These are phyloP conservation scores for Chironomus riparius DNA, from an alignment of 2,888 invertebrate species.

Conservation along the genomic window DNA sequence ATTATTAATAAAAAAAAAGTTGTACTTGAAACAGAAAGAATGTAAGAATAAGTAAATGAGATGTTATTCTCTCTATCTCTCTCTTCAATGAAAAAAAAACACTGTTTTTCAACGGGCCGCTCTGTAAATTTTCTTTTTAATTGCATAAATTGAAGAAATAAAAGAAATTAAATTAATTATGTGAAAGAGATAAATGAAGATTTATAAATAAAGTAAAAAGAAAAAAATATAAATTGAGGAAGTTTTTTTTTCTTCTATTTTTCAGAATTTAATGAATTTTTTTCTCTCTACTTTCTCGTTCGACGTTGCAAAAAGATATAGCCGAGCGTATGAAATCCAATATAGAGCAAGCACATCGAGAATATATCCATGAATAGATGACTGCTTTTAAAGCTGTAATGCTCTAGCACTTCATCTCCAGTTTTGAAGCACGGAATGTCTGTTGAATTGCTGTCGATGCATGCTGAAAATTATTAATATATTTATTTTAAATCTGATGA, in stretches of 20 bases:
- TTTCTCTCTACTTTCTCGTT: slow-evolving; percentile 39
- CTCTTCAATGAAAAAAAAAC: neutral
- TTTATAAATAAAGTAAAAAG: slow-evolving; percentile 11
- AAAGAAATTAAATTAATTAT: slow-evolving; percentile 8
- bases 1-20: neutral
- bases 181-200: neutral
- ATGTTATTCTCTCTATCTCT: neutral
- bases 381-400: slow-evolving; percentile 58
- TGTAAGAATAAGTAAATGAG: neutral
- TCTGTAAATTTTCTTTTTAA: slow-evolving; percentile 2
- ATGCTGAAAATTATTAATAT: slow-evolving; percentile 44
- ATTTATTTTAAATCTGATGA: neutral
- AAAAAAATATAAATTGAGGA: neutral
- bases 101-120: neutral
- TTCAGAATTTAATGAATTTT: neutral
- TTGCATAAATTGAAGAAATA: neutral
- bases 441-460: slow-evolving; percentile 48
- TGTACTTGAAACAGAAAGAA: neutral
- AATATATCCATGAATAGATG: slow-evolving; percentile 57
- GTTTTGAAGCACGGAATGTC: slow-evolving; percentile 62
- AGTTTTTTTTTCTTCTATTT: neutral
- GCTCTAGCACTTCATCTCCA: slow-evolving; percentile 61
- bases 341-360: slow-evolving; percentile 55
- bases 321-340: slow-evolving; percentile 61
- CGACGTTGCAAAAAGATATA: slow-evolving; percentile 57